Conservation (phyloP, 2,113 vertebrate genomes). For the Solea solea region DNA sequence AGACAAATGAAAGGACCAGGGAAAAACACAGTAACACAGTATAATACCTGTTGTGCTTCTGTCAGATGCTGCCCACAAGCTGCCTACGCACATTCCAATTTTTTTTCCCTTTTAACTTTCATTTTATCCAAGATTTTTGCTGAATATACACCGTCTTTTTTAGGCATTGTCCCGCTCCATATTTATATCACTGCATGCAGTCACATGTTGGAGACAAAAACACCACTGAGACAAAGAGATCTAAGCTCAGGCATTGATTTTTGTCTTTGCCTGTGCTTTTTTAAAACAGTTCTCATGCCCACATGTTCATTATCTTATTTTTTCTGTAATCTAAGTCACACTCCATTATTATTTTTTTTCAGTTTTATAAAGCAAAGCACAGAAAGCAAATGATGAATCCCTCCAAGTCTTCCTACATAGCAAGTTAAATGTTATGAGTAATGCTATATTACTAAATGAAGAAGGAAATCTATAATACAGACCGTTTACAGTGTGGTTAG, state of each 20-base stretch:
- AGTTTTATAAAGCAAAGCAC: background rate
- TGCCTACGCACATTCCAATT: background rate
- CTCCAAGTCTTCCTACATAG: too few relatives aligned
- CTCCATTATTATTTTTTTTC: background rate
- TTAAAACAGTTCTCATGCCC: background rate
- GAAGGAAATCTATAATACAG: too few relatives aligned
- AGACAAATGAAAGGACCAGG: background rate
- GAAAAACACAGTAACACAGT: background rate
- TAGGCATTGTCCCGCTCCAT: background rate
- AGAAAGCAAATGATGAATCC: background rate
- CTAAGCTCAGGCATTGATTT: background rate
- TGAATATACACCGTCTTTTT: background rate
- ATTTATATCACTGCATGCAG: background rate
- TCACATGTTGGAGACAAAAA: background rate
- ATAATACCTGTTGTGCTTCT: constrained; percentile 7
- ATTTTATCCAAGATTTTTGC: constrained; percentile 2
- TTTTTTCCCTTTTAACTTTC: background rate
- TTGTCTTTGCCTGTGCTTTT: background rate
- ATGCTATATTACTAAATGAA: too few relatives aligned
- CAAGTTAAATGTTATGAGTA: too few relatives aligned
- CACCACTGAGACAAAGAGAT: background rate
- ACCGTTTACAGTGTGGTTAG: too few relatives aligned
- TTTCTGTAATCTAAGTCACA: background rate
- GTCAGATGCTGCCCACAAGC: constrained; percentile 10
- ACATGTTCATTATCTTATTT: too few relatives aligned